Evolutionary conservation across 2,113 vertebrate genomes (phyloP), one percentile per base, ranked within the genome.

Genomic region (Chloropsis cyanopogon): DNA sequence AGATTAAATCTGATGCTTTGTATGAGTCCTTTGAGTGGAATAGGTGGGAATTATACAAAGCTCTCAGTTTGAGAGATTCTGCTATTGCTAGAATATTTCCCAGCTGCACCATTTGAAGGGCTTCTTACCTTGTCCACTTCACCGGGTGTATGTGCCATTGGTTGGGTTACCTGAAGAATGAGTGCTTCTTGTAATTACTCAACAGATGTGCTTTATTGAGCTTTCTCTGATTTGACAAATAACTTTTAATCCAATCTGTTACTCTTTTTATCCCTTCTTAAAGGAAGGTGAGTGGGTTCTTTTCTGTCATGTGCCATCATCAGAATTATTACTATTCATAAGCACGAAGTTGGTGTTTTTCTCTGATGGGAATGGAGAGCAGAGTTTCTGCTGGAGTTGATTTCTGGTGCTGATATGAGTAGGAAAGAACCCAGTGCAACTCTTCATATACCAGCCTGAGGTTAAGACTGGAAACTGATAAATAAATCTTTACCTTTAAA

Each of bases 391-490:
- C 66, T 80, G 46, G 66, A 91, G 53, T n/a, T 85, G n/a, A 35
- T 42, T 96, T 78, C 59, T 94, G 33, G 17, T 88, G 75, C 52
- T 83, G 78, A 71, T 90, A 33, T 37, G 47, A 83, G 31, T 71
- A 93, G 71, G 64, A 90, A 86, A 86, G 76, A 93, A 75, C 59
- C 64, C n/a, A 63, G 10, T 24, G 71, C 71, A 87, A 44, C 41
- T 93, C 84, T 80, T 88, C 37, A 18, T 29, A 11, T 75, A 64
- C 68, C 54, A 94, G 37, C 52, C 26, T 86, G 88, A 88, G 60
- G 41, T 60, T 93, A 86, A 86, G 95, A 94, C 95, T 97, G 86
- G 94, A 96, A 95, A 90, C 28, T 39, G 65, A 46, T 81, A 70
- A 63, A 70, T 88, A 70, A 66, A 78, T 91, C 49, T 91, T 70